Evolutionary conservation across 2,797 vertebrate species (phyloP).

Genomic region (Tauraco hartlaubi): DNA sequence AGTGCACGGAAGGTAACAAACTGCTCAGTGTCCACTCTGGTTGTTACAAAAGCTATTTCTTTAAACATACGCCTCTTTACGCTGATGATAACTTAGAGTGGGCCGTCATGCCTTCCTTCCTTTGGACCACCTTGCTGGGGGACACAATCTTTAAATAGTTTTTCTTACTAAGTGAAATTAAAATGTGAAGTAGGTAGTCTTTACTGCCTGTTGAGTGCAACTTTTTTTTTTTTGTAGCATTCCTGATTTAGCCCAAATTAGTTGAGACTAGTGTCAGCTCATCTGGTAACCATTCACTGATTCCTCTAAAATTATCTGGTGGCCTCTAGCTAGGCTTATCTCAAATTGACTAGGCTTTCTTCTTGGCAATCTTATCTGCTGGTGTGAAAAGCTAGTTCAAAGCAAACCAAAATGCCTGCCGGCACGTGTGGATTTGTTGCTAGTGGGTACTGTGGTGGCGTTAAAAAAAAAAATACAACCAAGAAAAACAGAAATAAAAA

Average conservation of each 20-base stretch:
- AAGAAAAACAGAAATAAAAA: background rate
- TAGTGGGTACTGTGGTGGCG: background rate
- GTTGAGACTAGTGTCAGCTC: background rate
- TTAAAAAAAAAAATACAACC: background rate
- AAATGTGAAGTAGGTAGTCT: background rate
- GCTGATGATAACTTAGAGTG: background rate
- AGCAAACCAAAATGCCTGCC: background rate
- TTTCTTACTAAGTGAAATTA: background rate
- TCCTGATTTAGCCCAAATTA: background rate
- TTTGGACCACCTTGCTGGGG: background rate
- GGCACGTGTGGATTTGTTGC: accelerated
- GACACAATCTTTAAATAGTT: background rate
- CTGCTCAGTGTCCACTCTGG: accelerated
- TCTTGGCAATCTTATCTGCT: background rate
- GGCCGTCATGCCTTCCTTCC: background rate
- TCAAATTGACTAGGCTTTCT: background rate
- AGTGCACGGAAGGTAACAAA: background rate
- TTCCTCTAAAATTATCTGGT: background rate
- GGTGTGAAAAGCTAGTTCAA: background rate
- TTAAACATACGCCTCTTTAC: accelerated
- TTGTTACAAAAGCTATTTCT: background rate
- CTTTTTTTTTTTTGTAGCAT: background rate
- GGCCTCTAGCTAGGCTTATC: background rate
- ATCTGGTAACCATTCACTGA: background rate
- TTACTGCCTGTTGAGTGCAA: too few relatives aligned